These are phyloP conservation scores for Callipepla squamata DNA, from an alignment of 2,113 vertebrate species.

Conservation along the genomic window DNA sequence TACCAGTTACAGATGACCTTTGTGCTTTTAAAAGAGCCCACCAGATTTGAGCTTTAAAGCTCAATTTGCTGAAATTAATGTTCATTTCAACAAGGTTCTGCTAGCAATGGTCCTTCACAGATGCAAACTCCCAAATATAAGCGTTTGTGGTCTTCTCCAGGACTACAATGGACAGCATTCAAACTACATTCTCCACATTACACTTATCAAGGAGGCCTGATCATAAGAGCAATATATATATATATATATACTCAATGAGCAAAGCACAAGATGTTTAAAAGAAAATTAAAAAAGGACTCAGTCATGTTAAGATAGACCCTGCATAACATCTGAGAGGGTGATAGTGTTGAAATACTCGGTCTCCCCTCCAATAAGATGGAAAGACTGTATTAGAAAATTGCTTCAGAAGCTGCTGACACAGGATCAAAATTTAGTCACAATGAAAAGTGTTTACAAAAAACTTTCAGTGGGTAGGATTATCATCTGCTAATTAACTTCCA, in stretches of 20 bases:
- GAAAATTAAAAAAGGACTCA: background rate
- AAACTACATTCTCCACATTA: background rate
- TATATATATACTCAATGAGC: background rate
- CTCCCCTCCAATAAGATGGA: background rate
- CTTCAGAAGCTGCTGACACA: background rate
- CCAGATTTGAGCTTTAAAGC: background rate
- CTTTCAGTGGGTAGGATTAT: background rate
- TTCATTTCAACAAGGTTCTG: background rate
- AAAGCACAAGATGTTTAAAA: background rate
- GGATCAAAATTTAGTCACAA: background rate
- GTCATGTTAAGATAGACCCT: background rate
- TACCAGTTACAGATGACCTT: background rate
- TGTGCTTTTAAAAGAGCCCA: background rate
- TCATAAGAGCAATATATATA: background rate
- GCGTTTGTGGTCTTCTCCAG: background rate
- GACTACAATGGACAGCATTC: background rate
- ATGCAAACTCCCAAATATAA: background rate
- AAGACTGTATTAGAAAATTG: background rate
- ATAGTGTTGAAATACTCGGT: background rate
- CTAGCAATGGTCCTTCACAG: background rate
- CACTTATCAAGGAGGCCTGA: background rate
- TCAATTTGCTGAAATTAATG: background rate
- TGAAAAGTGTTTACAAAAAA: background rate
- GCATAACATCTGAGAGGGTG: background rate
- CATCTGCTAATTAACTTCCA: background rate